Conservation (phyloP, 2,888 invertebrate genomes). For the Ctena decussata region DNA sequence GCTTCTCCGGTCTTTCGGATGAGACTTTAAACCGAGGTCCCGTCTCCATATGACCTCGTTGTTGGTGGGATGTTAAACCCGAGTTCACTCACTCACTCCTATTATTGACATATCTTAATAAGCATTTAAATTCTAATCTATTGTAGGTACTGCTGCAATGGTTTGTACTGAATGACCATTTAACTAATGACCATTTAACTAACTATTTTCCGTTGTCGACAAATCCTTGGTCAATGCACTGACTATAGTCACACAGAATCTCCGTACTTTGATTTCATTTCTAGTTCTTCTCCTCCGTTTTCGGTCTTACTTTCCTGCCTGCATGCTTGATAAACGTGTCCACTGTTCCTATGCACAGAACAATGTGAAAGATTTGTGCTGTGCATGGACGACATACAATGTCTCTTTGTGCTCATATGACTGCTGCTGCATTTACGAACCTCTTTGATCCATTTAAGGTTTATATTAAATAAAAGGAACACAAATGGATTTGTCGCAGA, state of each 20-base stretch:
- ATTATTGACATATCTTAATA: too few species aligned
- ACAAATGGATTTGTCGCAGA: slow-evolving; percentile 85
- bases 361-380: slow-evolving; percentile 4
- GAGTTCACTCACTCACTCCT: too few species aligned
- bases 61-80: too few species aligned
- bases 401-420: background rate
- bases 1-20: too few species aligned
- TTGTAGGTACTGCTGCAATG: too few species aligned
- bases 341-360: slow-evolving; percentile 4
- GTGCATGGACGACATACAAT: background rate
- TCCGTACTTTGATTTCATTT: background rate
- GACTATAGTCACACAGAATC: background rate
- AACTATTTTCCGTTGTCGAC: too few species aligned
- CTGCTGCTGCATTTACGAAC: background rate
- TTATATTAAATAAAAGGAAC: slow-evolving; percentile 84
- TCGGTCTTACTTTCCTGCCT: background rate
- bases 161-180: too few species aligned
- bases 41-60: too few species aligned
- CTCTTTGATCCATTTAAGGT: slow-evolving; percentile 55
- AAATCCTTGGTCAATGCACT: too few species aligned
- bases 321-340: background rate
- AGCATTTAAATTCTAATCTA: too few species aligned
- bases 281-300: background rate
- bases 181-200: too few species aligned
- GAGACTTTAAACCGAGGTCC: too few species aligned